A percentile compares a stretch with the other conserved stretches of the same genome.
These are phyloP conservation scores for Benthochromis sp. DNA, from an alignment of 2,113 vertebrate genomes.

Conservation along the genomic window DNA sequence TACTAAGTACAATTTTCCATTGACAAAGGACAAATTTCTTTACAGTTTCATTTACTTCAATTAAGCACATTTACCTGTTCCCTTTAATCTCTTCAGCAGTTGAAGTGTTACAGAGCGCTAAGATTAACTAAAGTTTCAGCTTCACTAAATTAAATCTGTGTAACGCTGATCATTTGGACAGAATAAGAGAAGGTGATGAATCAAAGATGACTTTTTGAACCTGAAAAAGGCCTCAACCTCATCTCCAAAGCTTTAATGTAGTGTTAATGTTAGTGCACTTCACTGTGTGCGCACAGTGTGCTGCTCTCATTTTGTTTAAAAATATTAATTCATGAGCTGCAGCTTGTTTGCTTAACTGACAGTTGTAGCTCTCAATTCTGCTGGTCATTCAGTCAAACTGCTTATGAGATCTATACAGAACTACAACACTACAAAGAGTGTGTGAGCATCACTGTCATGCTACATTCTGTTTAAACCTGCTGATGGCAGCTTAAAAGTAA, in stretches of 20 bases:
- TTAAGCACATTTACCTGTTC: rapidly evolving
- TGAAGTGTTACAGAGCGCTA: neutral
- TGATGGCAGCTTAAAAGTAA: neutral
- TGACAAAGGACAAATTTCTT: neutral
- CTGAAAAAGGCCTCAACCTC: neutral
- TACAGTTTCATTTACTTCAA: neutral
- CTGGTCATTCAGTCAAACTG: neutral
- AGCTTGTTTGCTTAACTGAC: neutral
- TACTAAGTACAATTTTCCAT: rapidly evolving
- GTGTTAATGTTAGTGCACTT: neutral
- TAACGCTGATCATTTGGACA: neutral
- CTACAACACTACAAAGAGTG: rapidly evolving
- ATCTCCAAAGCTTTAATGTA: neutral
- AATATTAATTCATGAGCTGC: neutral
- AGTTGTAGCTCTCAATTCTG: neutral
- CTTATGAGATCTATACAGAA: rapidly evolving
- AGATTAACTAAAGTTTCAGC: neutral
- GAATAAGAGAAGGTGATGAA: neutral
- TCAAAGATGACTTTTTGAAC: neutral
- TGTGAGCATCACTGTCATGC: neutral
- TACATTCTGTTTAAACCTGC: rapidly evolving
- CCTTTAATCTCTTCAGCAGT: neutral
- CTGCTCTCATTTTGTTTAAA: neutral
- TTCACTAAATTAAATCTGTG: neutral
- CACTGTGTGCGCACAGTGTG: neutral